Conservation (phyloP, 2,113 vertebrate genomes). For the Trematomus loennbergii region DNA sequence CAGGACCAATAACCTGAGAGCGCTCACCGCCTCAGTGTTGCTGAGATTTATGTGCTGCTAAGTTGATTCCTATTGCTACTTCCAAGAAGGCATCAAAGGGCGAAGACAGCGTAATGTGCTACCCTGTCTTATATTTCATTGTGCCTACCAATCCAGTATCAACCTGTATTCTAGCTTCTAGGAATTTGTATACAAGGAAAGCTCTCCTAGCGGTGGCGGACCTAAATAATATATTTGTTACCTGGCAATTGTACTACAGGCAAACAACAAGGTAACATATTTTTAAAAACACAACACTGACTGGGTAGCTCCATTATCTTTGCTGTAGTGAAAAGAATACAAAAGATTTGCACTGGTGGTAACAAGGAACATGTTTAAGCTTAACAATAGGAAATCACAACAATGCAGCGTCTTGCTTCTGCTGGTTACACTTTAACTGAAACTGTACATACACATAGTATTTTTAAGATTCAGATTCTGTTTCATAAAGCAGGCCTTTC, state of each 20-base stretch:
- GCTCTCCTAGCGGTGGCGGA: neutral
- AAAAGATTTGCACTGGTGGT: neutral
- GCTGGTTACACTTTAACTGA: neutral
- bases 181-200: neutral
- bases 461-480: neutral
- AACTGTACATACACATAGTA: neutral
- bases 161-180: neutral
- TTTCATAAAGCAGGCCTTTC: neutral
- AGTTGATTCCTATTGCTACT: neutral
- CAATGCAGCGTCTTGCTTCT: neutral
- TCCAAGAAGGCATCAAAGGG: neutral
- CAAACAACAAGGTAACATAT: neutral
- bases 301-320: neutral
- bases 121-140: neutral
- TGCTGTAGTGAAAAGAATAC: neutral
- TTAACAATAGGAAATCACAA: neutral
- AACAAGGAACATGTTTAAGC: neutral
- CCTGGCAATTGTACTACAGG: neutral
- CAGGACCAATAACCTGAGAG: neutral
- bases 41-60: constrained; percentile 1
- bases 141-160: neutral
- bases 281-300: neutral
- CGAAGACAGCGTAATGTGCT: neutral
- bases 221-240: neutral
- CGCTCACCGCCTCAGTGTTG: neutral